Base-by-base conservation (phyloP, 2,113 vertebrate species). In the Hypanus sabinus region DNA sequence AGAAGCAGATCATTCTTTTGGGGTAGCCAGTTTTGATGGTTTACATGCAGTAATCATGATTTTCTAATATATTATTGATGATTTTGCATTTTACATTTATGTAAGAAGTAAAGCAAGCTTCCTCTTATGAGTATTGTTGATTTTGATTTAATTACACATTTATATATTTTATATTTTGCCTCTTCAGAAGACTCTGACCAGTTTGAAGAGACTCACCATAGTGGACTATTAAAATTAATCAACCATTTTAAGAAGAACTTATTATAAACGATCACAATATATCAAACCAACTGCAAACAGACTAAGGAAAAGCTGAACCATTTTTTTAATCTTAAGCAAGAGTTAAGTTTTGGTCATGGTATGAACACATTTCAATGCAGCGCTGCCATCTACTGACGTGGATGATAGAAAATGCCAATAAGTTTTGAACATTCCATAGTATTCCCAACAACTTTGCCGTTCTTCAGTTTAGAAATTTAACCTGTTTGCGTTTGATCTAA, bases 341-440 rank as follows among this genome's bases (percentile, higher is more conserved):
- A 71, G 3, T n/a, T n/a, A 2, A 36, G 12, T 73, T 11, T 18
- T 55, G 10, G 65, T 71, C 73, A 6, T 16, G 36, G 10, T 30
- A 62, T 62, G 6, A 90, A 14, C 57, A 62, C 20, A 57, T 93
- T 93, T 92, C 0, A 92, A 93, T 73, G 11, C 24, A 73, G 73
- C 91, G 73, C 33, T 71, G 91, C 91, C 91, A 93, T 55, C 91
- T 93, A 46, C 68, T 93, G 91, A 46, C 24, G 16, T 55, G 16
- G n/a, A 16, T 90, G 57, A n/a, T 30, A 65, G 38, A 65, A 90
- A 68, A 9, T 90, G 57, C 5, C 57, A 62, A 30, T 65, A n/a
- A 11, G n/a, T n/a, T 33, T 88, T 88, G 85, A 62, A 62, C 46
- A 57, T 57, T 22, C 18, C 36, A 16, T 20, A 20, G 3, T 18